A percentile compares a stretch with the other conserved stretches of the same genome.
These are phyloP conservation scores for Cebus imitator DNA, from an alignment of 2,113 vertebrate species.

Conservation along the genomic window DNA sequence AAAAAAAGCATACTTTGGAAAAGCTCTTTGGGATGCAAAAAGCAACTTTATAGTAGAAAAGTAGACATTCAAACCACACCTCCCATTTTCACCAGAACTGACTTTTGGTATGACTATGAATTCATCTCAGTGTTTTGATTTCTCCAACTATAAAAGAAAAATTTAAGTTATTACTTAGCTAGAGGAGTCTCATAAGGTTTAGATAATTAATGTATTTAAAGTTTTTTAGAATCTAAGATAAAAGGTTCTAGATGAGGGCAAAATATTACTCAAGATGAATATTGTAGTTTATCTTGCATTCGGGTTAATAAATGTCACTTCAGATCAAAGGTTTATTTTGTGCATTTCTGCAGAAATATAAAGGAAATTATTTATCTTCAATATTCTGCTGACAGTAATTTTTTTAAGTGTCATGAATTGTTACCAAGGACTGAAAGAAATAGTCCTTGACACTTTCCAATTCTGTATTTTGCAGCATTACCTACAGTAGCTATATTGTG, in stretches of 20 bases:
- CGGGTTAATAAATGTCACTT: conserved; percentile 52
- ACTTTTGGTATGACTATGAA: conserved; percentile 20
- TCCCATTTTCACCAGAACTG: background rate
- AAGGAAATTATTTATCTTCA: conserved; percentile 57
- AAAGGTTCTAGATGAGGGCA: background rate
- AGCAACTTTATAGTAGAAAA: background rate
- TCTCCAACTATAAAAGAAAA: background rate
- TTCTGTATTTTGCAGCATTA: background rate
- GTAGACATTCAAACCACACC: background rate
- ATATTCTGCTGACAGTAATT: conserved; percentile 16
- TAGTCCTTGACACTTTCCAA: conserved; percentile 23
- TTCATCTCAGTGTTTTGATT: background rate
- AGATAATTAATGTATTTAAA: background rate
- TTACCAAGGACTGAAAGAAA: background rate
- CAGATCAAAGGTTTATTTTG: conserved; percentile 43
- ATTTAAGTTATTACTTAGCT: conserved; percentile 45
- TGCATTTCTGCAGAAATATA: conserved; percentile 47
- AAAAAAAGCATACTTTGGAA: background rate
- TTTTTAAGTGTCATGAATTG: background rate
- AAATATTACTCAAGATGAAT: background rate
- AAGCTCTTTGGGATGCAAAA: background rate
- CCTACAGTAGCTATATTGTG: background rate
- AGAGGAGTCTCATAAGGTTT: background rate
- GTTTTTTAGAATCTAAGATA: background rate
- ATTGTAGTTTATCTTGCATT: conserved; percentile 12